phyloP scores from a whole-genome alignment of 2,113 vertebrate species.

The Grus americana region DNA sequence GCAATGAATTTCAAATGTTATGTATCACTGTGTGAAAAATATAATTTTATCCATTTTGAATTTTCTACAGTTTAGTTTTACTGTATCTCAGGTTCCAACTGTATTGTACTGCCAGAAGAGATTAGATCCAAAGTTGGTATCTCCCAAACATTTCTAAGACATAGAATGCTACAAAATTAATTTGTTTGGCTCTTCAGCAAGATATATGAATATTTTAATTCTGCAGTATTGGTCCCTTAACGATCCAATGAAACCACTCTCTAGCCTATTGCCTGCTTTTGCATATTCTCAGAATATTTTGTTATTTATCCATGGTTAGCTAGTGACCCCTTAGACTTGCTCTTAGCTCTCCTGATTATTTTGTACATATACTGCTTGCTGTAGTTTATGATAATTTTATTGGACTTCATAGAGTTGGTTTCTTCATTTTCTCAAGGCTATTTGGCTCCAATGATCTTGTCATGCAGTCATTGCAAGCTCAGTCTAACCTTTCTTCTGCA shows the following conservation, averaged over 20 bases:
- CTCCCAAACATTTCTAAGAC: not conserved
- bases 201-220: not conserved
- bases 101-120: not conserved
- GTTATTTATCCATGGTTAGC: not conserved
- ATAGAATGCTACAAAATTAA: not conserved
- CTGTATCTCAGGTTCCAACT: not conserved
- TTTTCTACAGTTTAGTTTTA: not conserved
- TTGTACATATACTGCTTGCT: not conserved
- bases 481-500: not conserved
- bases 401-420: not conserved
- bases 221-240: not conserved
- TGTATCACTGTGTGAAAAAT: not conserved
- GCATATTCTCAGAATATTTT: not conserved
- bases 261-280: not conserved
- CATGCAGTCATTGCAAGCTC: not conserved
- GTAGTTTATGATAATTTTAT: not conserved
- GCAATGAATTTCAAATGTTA: not conserved
- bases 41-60: not conserved
- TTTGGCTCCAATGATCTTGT: not conserved
- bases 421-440: not conserved
- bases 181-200: not conserved
- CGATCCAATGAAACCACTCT: accelerated
- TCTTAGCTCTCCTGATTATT: not conserved
- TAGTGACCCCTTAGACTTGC: not conserved
- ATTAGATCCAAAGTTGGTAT: not conserved